Evolutionary conservation across 2,113 vertebrate species (phyloP).

Genomic region (Brienomyrus longianalis): DNA sequence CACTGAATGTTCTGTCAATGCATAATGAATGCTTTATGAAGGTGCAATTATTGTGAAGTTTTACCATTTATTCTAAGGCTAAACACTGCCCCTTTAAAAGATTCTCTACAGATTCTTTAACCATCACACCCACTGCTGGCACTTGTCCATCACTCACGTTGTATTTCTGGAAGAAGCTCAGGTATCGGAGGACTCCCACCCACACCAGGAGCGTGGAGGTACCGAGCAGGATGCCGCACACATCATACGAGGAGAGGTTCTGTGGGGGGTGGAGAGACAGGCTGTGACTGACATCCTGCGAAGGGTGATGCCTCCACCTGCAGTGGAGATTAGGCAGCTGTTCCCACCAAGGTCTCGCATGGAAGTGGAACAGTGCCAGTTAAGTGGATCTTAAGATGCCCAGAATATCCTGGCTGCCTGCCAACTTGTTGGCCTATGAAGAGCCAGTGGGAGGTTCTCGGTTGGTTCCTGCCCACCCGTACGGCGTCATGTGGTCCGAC

Average conservation of each 20-base stretch:
- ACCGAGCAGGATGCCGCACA: constrained; percentile 86
- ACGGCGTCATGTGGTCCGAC: not conserved
- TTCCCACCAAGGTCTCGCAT: not conserved
- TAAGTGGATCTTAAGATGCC: not conserved
- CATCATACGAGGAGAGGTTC: constrained; percentile 79
- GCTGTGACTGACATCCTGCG: not conserved
- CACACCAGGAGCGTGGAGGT: constrained; percentile 88
- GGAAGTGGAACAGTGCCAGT: not conserved
- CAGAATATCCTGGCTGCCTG: not conserved
- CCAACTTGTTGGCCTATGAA: not conserved
- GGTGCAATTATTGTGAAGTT: not conserved
- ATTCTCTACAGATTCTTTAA: not conserved
- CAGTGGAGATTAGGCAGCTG: not conserved
- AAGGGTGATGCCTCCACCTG: not conserved
- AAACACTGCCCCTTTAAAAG: not conserved
- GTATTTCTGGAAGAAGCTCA: constrained; percentile 95
- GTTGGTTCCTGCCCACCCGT: not conserved
- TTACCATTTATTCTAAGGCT: not conserved
- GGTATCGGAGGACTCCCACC: constrained; percentile 91
- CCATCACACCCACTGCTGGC: not conserved
- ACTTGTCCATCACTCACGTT: constrained; percentile 65
- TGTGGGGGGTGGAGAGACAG: constrained; percentile 35
- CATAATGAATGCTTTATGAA: not conserved
- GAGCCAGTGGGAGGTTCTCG: not conserved
- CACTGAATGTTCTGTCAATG: too few species aligned